phyloP scores from a whole-genome alignment of 2,888 invertebrate species.

The Heliconius cydno region DNA sequence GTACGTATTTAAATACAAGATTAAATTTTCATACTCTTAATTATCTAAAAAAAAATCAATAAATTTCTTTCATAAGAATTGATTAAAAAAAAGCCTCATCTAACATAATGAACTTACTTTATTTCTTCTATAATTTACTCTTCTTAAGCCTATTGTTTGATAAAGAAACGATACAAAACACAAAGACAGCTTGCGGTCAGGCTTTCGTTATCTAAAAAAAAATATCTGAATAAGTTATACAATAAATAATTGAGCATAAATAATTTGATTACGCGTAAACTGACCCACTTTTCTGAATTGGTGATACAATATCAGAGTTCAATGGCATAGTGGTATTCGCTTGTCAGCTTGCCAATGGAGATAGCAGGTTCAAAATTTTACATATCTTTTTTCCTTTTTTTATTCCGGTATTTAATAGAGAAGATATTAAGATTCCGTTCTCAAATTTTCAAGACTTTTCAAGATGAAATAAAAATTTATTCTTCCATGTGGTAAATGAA shows the following conservation, averaged over 20 bases:
- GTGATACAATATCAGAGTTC: constrained; percentile 28
- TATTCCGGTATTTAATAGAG: background rate
- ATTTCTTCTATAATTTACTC: background rate
- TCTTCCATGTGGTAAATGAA: too few relatives aligned
- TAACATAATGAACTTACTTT: background rate
- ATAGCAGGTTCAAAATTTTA: background rate
- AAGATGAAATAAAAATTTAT: too few relatives aligned
- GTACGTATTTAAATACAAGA: too few relatives aligned
- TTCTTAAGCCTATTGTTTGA: background rate
- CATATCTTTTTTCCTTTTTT: background rate
- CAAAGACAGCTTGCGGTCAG: background rate
- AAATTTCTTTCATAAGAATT: too few relatives aligned
- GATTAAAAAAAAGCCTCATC: too few relatives aligned
- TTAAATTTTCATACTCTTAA: too few relatives aligned
- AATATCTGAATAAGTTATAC: background rate
- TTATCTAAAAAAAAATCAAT: too few relatives aligned
- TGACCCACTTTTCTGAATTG: constrained; percentile 14
- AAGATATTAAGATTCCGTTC: background rate
- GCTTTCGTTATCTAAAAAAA: constrained; percentile 10
- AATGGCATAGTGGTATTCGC: background rate
- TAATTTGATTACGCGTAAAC: constrained; percentile 30
- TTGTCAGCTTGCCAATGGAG: too few relatives aligned
- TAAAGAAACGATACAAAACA: background rate
- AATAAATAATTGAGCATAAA: constrained; percentile 22
- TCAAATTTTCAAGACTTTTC: too few relatives aligned